Evolutionary conservation across 2,797 vertebrate genomes (phyloP), one percentile per base, ranked within the genome.

Genomic region (Hipposideros larvatus): DNA sequence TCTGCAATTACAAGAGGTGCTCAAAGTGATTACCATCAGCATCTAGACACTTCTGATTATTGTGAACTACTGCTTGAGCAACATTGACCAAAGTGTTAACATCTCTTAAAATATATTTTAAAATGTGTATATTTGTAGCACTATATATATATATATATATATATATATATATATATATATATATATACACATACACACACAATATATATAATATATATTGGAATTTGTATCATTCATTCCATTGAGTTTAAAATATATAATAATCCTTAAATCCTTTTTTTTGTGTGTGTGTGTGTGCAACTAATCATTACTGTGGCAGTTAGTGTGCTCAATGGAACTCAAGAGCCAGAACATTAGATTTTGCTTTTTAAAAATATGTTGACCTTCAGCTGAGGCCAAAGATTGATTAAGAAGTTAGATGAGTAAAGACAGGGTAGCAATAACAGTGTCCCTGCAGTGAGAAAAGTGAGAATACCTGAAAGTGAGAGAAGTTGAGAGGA

Each of bases 321-420:
- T 75, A 51, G 1, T 31, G 4, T 96, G 28, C n/a, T 73, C 26
- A 46, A 0, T 75, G 21, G 11, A 83, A 61, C 5, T 75, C 26
- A 48, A 24, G 26, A 6, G 41, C 6, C 19, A 0, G 18, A 78
- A 75, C 10, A 63, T 61, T 46, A 34, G 11, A 59, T 80, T 84
- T 82, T 65, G 1, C 19, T 84, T 96, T 79, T 78, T 8, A 4
- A 65, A 92, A 89, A 61, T 93, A 68, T 77, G 90, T 90, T 55
- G 19, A 75, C 13, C 5, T 31, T 87, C 34, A 34, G 9, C 46
- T 74, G 34, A 71, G 53, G 68, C 11, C 15, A 63, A 80, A 65
- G 15, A 28, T 48, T 84, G 48, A 37, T 21, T 28, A 31, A 63
- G 7, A 87, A 63, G 28, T 85, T 43, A n/a, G 4, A 31, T 37